Evolutionary conservation across 1,140 invertebrate species (phyloP), one percentile per base, ranked within the genome.

Genomic region (Platyura marginata): DNA sequence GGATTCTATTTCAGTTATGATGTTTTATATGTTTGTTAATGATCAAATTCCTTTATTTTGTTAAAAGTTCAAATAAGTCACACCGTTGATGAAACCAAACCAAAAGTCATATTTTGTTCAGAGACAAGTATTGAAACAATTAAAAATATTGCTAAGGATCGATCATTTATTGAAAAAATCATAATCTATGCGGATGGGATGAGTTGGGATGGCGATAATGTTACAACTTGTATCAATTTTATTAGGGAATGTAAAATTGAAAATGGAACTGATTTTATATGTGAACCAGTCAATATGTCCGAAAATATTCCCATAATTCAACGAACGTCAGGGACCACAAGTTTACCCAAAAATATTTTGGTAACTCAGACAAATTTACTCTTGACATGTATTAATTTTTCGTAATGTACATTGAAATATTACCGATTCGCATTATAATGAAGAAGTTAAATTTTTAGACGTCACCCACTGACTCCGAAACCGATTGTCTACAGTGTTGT

Each of bases 381-480:
- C n/a, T n/a, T n/a, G n/a, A n/a, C n/a, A n/a, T n/a, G n/a, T n/a
- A n/a, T n/a, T n/a, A n/a, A n/a, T n/a, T n/a, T 59, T 18, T 46
- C 50, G 0, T 37, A 59, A 1, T 61, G 71, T 46, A 52, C 68
- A n/a, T n/a, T n/a, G n/a, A n/a, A n/a, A n/a, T n/a, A n/a, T 59
- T 81, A 35, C 86, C 88, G 0, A 93, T 92, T 64, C 86, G 85
- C 29, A 89, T 90, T 0, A 72, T 79, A 61, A 60, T 90, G 2
- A 86, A 84, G 2, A 84, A 91, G 56, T 59, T 57, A 32, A 79
- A 77, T 57, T 55, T 78, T 11, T 49, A 72, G 9, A 57, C 63
- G 19, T 57, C 67, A 19, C 48, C 63, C 3, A 49, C 57, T 22
- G 63, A 65, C 40, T 52, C 67, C 47, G 62, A 59, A 73, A 74